These are phyloP conservation scores for Xylocopa sonorina DNA, from an alignment of 1,140 invertebrate genomes.

Conservation along the genomic window DNA sequence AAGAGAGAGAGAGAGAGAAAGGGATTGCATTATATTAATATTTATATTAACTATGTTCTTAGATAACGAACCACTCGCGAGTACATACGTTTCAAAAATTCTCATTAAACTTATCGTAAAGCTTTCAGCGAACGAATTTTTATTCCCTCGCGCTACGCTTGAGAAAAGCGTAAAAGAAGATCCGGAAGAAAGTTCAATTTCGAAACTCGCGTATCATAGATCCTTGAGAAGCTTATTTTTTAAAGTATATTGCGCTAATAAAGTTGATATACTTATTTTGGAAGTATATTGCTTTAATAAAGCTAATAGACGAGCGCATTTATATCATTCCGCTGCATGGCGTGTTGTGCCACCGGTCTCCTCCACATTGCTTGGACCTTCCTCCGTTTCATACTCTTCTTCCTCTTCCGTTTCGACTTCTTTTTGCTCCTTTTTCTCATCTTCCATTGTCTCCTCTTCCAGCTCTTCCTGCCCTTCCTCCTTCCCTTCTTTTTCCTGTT, in stretches of 20 bases:
- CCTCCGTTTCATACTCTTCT: slow-evolving; percentile 13
- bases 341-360: slow-evolving; percentile 28
- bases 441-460: background rate
- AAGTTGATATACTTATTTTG: slow-evolving; percentile 55
- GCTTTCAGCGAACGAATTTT: background rate
- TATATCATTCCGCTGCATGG: slow-evolving; percentile 52
- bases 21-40: no score
- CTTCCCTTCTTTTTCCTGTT: background rate
- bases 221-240: slow-evolving; percentile 35
- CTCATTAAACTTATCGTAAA: background rate
- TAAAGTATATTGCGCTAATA: slow-evolving; percentile 53
- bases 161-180: background rate
- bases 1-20: no score
- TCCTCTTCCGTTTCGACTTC: background rate
- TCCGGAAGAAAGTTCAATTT: background rate
- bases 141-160: background rate
- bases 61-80: no score
- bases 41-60: background rate
- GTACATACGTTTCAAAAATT: slow-evolving; percentile 8
- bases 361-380: slow-evolving; percentile 36
- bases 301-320: slow-evolving; percentile 60
- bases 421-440: background rate
- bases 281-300: slow-evolving; percentile 54
- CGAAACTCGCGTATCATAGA: background rate
- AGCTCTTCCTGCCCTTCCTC: background rate